Base-by-base conservation (phyloP, 2,888 invertebrate genomes). In the Micoletzkya japonica region DNA sequence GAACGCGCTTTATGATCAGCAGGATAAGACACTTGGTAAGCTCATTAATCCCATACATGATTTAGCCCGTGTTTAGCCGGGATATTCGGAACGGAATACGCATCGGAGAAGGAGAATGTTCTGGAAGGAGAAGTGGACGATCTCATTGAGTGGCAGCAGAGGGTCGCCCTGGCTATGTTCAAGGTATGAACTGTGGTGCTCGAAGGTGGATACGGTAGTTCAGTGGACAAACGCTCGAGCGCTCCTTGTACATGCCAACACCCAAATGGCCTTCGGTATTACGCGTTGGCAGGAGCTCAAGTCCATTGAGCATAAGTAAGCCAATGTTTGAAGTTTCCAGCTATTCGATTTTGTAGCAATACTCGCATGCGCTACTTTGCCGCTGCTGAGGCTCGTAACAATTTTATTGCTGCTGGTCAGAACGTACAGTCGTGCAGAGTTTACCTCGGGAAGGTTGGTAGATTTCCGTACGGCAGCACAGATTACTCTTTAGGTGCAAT, bases 11-110 rank as follows among this genome's bases (percentile, higher is more conserved):
- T 87, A 88, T 74, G 86, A 86, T 30, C 86, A 87, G 69, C 87
- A 88, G 75, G 89, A 89, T 72, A 82, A 84, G 32, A 81, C 88
- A 70, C 81, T 89, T 50, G 86, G 88, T 88, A 76, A 81, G 24
- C 28, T 10, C 10, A 10, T 56, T 1, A 57, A 57, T 57, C 52
- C 44, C 39, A n/a, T 61, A 14, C 50, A 37, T 49, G 32, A 32
- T 63, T 72, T 72, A 54, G 72, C 52, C 56, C 17, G 7, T 54
- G 7, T 73, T 67, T 77, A 88, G 88, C 85, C 68, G 80, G 81
- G 28, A 87, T 89, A 26, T 89, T 89, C 77, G 87, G 87, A 30
- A 88, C 88, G 0, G 86, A 86, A 39, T 89, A 89, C 77, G 89
- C 89, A 0, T 88, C 88, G 71, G 87, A 87, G 20, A 75, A 84